Base-by-base conservation (phyloP, 1,140 invertebrate species). In the Homarus americanus region DNA sequence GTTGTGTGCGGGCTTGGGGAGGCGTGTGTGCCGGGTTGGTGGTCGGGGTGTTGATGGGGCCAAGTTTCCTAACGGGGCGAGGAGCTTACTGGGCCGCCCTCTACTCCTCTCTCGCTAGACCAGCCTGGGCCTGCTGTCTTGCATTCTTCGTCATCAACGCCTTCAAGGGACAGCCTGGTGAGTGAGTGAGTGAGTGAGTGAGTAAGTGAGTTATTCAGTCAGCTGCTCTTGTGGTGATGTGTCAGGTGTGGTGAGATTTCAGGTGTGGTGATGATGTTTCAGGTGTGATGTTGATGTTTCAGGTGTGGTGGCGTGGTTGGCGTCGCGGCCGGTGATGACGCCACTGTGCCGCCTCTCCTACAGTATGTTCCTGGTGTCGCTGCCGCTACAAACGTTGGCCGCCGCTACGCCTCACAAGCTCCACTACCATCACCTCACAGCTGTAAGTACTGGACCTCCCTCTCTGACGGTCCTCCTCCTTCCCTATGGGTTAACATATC, bases 351-450 rank as follows among this genome's bases (percentile, higher is more conserved):
- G 82, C 12, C 58, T 90, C 44, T 90, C 88, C 20, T 90, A 90
- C 80, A 82, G 80, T 49, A 73, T 83, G 72, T 90, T 75, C 87
- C 72, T 90, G 66, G 80, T 90, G 28, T 82, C 87, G 7, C 72
- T 90, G 41, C 87, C 87, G 0, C 69, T 90, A 12, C 87, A 90
- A n/a, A 63, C 79, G 0, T 41, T 90, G 41, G 82, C 87, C 0
- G 72, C 87, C 63, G 72, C 79, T 5, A 44, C 58, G n/a, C 72
- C 87, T 36, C 87, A 90, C 63, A 76, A 78, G 66, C 34, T 73
- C 3, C 87, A 90, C 66, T 90, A 90, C 34, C 79, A 90, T 73
- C 79, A 75, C 28, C 72, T 90, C 38, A 83, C 80, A 10, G 87
- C 66, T n/a, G 87, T 90, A 83, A 73, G 63, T 66, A n/a, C n/a